These are phyloP conservation scores for Champsocephalus esox DNA, from an alignment of 2,797 vertebrate genomes.

Conservation along the genomic window DNA sequence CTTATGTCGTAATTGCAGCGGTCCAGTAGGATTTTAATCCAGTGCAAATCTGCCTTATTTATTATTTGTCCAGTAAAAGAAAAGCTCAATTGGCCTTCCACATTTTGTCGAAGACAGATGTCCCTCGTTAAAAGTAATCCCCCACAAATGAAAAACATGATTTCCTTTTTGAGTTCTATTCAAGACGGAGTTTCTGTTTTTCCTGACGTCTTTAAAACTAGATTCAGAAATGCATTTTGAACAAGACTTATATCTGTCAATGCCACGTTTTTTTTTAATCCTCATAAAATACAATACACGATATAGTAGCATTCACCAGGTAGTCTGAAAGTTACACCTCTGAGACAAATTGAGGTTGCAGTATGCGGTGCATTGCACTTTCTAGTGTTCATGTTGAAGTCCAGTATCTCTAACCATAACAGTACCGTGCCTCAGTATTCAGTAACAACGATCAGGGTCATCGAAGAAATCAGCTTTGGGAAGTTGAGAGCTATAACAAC, in stretches of 20 bases:
- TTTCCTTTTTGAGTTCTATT: constrained; percentile 16
- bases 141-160: constrained; percentile 39
- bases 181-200: constrained; percentile 1
- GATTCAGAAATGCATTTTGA: constrained; percentile 1
- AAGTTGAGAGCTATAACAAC: no score
- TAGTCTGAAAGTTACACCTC: no score
- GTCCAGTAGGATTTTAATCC: constrained; percentile 56
- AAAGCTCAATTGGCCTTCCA: constrained; percentile 24
- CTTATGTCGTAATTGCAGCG: constrained; percentile 43
- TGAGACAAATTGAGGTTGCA: no score
- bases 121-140: constrained; percentile 51
- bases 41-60: constrained; percentile 62
- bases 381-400: no score
- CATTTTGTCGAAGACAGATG: constrained; percentile 57
- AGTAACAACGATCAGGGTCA: no score
- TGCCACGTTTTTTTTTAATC: background rate
- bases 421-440: no score
- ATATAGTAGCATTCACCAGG: background rate
- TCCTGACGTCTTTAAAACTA: constrained; percentile 3
- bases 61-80: constrained; percentile 50
- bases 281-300: background rate
- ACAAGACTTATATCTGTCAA: background rate
- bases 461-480: no score
- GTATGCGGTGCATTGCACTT: no score
- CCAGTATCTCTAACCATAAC: no score